Percentiles rank a stretch among this genome's conserved stretches.
Conservation (phyloP, 2,888 invertebrate species). For the Pycnomerus fuliginosus region DNA sequence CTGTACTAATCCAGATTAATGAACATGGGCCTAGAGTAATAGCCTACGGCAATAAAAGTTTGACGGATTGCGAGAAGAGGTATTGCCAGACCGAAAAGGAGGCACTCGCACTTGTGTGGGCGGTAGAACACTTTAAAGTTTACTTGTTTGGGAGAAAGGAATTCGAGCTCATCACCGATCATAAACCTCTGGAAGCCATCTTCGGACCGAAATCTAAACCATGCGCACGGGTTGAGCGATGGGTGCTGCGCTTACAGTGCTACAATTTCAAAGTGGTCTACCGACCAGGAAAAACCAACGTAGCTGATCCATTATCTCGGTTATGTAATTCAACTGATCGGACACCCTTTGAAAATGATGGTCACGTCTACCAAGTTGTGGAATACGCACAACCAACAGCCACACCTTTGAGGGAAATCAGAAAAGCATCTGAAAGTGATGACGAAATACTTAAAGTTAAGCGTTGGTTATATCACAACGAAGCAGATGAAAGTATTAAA, state of each 20-base stretch:
- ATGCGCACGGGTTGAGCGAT: slow-evolving; percentile 23
- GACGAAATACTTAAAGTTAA: slow-evolving; percentile 9
- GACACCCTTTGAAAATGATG: not conserved
- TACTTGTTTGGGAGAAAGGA: slow-evolving; percentile 28
- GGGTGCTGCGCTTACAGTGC: slow-evolving; percentile 21
- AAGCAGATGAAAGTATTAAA: slow-evolving; percentile 9
- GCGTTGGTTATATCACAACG: slow-evolving; percentile 9
- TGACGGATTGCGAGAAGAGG: slow-evolving; percentile 30
- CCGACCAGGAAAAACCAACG: slow-evolving; percentile 24
- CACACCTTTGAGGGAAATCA: slow-evolving; percentile 15
- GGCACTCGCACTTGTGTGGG: slow-evolving; percentile 48
- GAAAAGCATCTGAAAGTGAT: slow-evolving; percentile 14
- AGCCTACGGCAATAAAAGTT: slow-evolving; percentile 32
- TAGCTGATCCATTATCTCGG: slow-evolving; percentile 26
- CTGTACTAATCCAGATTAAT: slow-evolving; percentile 31
- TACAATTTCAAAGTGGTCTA: slow-evolving; percentile 22
- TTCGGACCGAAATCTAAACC: slow-evolving; percentile 34
- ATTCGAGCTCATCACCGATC: slow-evolving; percentile 34
- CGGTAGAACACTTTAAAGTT: slow-evolving; percentile 36
- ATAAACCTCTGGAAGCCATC: slow-evolving; percentile 43
- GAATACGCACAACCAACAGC: slow-evolving; percentile 22
- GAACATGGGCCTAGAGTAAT: slow-evolving; percentile 29
- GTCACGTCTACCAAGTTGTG: slow-evolving; percentile 13
- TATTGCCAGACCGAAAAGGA: slow-evolving; percentile 46
- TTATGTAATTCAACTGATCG: slow-evolving; percentile 2